Evolutionary conservation across 2,113 vertebrate species (phyloP).

Genomic region (Odontophorus gujanensis): DNA sequence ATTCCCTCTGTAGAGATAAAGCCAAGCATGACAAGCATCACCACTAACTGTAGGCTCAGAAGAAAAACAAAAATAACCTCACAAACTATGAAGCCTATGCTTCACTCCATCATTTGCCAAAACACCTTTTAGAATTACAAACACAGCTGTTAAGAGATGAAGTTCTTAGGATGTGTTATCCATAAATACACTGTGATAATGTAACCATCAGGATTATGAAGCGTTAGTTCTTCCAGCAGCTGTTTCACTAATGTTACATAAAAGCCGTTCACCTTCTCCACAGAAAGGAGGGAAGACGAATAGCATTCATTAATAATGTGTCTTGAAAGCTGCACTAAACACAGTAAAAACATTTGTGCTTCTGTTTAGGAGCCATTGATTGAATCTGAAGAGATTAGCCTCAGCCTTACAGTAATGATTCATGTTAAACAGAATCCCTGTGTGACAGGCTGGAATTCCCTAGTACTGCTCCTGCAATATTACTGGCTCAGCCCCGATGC

Average conservation of each 20-base stretch:
- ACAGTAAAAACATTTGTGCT: background rate
- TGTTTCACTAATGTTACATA: conserved; percentile 40
- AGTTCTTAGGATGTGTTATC: background rate
- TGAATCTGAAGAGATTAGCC: background rate
- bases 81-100: background rate
- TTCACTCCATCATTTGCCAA: background rate
- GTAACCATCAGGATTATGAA: conserved; percentile 10
- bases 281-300: background rate
- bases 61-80: background rate
- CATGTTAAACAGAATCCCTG: background rate
- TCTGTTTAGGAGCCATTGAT: background rate
- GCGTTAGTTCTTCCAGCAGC: conserved; percentile 7
- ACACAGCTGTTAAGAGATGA: background rate
- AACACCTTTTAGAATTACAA: background rate
- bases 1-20: conserved; percentile 15
- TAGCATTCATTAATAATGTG: background rate
- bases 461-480: background rate
- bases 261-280: conserved; percentile 37
- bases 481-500: background rate
- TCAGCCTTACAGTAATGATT: background rate
- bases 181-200: background rate
- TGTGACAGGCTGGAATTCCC: background rate
- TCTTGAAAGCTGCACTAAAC: background rate
- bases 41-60: background rate
- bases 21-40: background rate